phyloP scores from a whole-genome alignment of 1,140 invertebrate genomes.

The Aphelenchoides fujianensis region DNA sequence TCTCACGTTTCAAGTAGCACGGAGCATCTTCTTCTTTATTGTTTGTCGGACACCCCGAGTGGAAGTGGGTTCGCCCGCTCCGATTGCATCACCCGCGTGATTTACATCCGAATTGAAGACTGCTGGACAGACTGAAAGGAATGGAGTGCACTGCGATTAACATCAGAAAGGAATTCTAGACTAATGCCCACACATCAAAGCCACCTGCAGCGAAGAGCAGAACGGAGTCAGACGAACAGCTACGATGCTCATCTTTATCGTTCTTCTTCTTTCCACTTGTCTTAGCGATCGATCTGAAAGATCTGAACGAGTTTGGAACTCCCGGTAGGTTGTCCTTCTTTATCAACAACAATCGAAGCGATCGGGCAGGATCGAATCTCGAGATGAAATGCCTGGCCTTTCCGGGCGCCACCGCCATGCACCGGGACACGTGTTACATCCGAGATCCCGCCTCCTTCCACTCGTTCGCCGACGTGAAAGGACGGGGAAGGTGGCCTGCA shows the following conservation, averaged over 20 bases:
- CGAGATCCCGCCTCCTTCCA: background rate
- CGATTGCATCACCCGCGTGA: too few species aligned
- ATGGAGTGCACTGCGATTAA: too few species aligned
- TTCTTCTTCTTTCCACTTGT: background rate
- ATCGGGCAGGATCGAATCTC: background rate
- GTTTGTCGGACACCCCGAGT: too few species aligned
- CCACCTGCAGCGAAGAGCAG: background rate
- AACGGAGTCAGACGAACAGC: background rate
- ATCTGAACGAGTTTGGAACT: constrained; percentile 14
- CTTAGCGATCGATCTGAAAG: background rate
- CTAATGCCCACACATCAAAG: too few species aligned
- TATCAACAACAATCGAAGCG: background rate
- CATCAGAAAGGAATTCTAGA: background rate
- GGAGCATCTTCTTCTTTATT: background rate
- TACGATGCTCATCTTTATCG: too few species aligned
- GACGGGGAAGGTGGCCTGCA: background rate
- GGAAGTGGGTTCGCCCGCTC: too few species aligned
- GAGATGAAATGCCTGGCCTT: background rate
- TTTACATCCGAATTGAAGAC: too few species aligned
- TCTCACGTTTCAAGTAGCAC: background rate
- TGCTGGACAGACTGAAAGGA: too few species aligned
- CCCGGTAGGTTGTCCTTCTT: background rate
- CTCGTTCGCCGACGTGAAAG: background rate
- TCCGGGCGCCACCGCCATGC: background rate
- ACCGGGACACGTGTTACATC: background rate